These are phyloP conservation scores for Drosophila bocki DNA, from an alignment of 1,140 invertebrate species.

Conservation along the genomic window DNA sequence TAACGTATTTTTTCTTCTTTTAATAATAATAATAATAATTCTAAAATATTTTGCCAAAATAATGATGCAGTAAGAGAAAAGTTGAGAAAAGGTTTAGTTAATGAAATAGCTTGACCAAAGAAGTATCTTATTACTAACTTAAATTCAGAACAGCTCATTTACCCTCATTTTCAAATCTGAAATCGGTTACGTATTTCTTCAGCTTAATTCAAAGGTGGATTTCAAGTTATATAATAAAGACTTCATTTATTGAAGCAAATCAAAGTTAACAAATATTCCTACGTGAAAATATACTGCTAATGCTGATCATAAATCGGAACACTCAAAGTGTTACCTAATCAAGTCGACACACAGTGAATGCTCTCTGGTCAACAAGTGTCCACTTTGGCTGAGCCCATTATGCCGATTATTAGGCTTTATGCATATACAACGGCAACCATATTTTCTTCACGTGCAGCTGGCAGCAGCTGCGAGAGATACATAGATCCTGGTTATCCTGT, in stretches of 20 bases:
- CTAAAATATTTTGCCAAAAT: neutral
- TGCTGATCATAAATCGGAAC: neutral
- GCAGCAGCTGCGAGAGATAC: slow-evolving; percentile 30
- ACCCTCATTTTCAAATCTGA: too few species aligned
- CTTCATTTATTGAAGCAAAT: neutral
- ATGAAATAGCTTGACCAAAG: too few species aligned
- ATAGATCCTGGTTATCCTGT: slow-evolving; percentile 4
- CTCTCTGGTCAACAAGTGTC: slow-evolving; percentile 28
- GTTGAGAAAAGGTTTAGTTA: too few species aligned
- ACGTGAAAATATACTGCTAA: neutral
- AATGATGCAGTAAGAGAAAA: neutral
- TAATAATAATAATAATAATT: neutral
- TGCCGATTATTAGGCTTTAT: slow-evolving; percentile 1
- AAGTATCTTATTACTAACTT: too few species aligned
- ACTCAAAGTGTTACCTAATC: slow-evolving; percentile 10
- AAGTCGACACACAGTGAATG: neutral
- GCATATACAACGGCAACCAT: neutral
- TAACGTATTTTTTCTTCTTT: too few species aligned
- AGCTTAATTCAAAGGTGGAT: too few species aligned
- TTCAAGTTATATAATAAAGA: neutral
- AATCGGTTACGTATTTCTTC: too few species aligned
- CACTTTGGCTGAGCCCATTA: slow-evolving; percentile 24
- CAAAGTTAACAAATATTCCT: too few species aligned
- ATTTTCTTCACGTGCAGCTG: slow-evolving; percentile 32
- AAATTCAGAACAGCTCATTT: too few species aligned